Evolutionary conservation across 2,797 vertebrate species (phyloP).

Genomic region (Ctenopoma multispine): DNA sequence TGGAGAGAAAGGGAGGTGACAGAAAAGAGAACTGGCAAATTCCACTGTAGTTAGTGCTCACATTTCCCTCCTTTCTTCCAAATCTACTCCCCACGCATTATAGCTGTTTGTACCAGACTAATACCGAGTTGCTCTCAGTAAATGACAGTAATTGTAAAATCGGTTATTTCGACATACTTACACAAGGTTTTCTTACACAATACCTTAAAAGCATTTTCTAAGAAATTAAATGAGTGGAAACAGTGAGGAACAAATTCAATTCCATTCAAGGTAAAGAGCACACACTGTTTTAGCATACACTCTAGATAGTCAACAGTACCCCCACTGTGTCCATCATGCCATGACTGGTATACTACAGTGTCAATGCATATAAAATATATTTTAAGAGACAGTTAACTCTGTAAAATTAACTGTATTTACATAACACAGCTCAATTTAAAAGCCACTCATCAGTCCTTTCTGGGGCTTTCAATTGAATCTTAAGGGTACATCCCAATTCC

Average conservation of each 20-base stretch:
- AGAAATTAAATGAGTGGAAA: not conserved
- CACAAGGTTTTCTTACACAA: slow-evolving; percentile 1
- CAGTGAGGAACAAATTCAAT: not conserved
- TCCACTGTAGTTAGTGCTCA: slow-evolving; percentile 45
- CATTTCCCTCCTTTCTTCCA: slow-evolving; percentile 46
- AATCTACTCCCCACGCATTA: slow-evolving; percentile 35
- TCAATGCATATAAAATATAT: not conserved
- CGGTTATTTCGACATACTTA: slow-evolving; percentile 1
- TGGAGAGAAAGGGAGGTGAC: slow-evolving; percentile 61
- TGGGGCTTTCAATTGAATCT: no score
- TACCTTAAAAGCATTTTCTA: slow-evolving; percentile 14
- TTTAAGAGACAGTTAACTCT: not conserved
- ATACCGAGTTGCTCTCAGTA: slow-evolving; percentile 16
- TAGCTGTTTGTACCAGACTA: slow-evolving; percentile 14
- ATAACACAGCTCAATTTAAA: no score
- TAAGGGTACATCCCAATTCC: no score
- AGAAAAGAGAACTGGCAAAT: slow-evolving; percentile 68
- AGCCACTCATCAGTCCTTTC: no score
- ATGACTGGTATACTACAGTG: not conserved
- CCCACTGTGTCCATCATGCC: not conserved
- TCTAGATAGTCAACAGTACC: not conserved
- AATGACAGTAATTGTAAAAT: slow-evolving; percentile 23
- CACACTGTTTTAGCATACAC: not conserved
- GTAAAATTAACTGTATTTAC: no score
- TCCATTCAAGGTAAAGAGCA: not conserved